Conservation (phyloP, 2,113 vertebrate species). For the Scatophagus argus region DNA sequence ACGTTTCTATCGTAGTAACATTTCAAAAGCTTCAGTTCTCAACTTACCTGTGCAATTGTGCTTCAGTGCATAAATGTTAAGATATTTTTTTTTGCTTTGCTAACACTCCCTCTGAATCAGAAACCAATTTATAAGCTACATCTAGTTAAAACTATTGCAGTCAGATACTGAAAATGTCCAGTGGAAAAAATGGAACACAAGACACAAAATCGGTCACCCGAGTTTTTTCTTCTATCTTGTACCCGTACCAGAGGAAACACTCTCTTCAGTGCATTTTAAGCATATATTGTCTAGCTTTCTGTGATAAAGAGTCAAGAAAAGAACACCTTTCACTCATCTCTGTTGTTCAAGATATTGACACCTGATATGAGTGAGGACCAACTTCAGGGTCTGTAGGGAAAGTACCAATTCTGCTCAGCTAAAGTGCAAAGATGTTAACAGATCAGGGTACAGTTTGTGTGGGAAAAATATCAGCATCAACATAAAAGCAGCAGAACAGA, state of each 20-base stretch:
- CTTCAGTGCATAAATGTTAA: background rate
- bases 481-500: background rate
- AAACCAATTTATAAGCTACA: background rate
- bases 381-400: slow-evolving; percentile 9
- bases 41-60: background rate
- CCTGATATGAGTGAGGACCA: slow-evolving; percentile 29
- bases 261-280: background rate
- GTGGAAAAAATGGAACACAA: background rate
- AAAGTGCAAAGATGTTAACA: background rate
- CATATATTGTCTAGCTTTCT: background rate
- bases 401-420: slow-evolving; percentile 10
- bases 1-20: background rate
- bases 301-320: background rate
- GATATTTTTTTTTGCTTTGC: background rate
- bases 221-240: background rate
- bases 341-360: slow-evolving; percentile 44
- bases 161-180: background rate
- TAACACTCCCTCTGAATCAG: background rate
- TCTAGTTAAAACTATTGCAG: background rate
- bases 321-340: background rate
- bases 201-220: background rate
- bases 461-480: background rate
- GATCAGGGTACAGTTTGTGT: background rate
- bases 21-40: background rate
- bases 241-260: slow-evolving; percentile 1